Evolutionary conservation across 2,888 invertebrate species (phyloP).

Genomic region (Perdita meconis): DNA sequence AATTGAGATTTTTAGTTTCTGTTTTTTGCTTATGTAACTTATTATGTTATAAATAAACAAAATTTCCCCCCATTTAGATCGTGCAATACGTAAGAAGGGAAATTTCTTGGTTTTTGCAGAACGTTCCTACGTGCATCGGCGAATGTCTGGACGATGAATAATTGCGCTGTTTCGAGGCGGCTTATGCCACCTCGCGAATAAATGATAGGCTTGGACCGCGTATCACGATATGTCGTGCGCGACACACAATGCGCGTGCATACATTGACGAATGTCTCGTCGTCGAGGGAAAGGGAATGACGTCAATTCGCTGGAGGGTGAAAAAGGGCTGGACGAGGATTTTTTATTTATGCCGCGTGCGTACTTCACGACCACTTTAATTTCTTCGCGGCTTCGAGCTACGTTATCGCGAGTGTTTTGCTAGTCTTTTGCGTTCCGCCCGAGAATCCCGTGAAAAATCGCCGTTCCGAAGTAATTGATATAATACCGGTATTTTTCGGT

Average conservation of each 20-base stretch:
- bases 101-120: constrained; percentile 19
- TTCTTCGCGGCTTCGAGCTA: constrained; percentile 37
- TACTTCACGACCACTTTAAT: constrained; percentile 37
- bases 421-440: constrained; percentile 12
- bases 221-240: constrained; percentile 35
- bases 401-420: constrained; percentile 25
- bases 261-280: constrained; percentile 35
- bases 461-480: neutral
- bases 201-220: constrained; percentile 23
- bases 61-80: neutral
- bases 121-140: constrained; percentile 4
- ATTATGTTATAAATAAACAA: too few species aligned
- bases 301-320: constrained; percentile 38
- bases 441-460: neutral
- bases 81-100: neutral
- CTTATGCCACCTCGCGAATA: constrained; percentile 36
- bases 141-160: constrained; percentile 41
- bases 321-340: constrained; percentile 42
- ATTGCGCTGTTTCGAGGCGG: constrained; percentile 28
- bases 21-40: too few species aligned
- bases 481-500: too few species aligned
- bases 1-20: too few species aligned
- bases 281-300: constrained; percentile 37
- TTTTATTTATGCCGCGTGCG: constrained; percentile 4
- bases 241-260: constrained; percentile 23